Base-by-base conservation (phyloP, 2,888 invertebrate species). In the Schizaphis graminum region DNA sequence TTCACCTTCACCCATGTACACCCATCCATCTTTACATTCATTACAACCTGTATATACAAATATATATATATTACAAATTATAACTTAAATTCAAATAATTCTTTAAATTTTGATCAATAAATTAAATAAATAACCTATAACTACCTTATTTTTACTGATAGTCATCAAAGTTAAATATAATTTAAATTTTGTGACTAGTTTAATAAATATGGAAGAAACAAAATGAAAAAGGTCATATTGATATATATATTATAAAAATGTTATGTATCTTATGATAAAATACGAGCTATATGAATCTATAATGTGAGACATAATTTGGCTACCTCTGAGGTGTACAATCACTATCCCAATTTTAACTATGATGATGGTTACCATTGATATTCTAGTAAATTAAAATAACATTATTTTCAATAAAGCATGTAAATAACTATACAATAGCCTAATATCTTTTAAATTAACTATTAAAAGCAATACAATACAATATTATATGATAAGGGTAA, bases 11-110 rank as follows among this genome's bases (percentile, higher is more conserved):
- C 97, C 96, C 94, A 97, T 97, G 96, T 97, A 97, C 53, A 96
- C 95, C 97, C 98, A 99, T 2, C 99, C 99, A 13, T 96, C 96
- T 67, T 96, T 96, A 95, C 98, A 98, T 89, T 96, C 96, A 44
- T 96, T 96, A 95, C 98, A 98, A 92, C 96, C 96, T 96, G 94
- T 35, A 94, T 94, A 93, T 47, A 89, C 26, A 28, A 77, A 84
- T 35, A 88, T 1, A 86, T 26, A 89, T 24, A n/a, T 24, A 67
- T 67, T 35, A 26, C 2, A 67, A 35, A 35, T 35, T 16, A 67
- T 53, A 61, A 61, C 3, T 35, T 77, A 77, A 77, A 67, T 67
- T 11, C 28, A 28, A 67, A 8, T 44, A n/a, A n/a, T 1, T 67
- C 13, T 67, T 13, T 3, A n/a, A n/a, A n/a, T 67, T n/a, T 67